These are phyloP conservation scores for Octomys mimax DNA, from an alignment of 2,797 vertebrate species.

Conservation along the genomic window DNA sequence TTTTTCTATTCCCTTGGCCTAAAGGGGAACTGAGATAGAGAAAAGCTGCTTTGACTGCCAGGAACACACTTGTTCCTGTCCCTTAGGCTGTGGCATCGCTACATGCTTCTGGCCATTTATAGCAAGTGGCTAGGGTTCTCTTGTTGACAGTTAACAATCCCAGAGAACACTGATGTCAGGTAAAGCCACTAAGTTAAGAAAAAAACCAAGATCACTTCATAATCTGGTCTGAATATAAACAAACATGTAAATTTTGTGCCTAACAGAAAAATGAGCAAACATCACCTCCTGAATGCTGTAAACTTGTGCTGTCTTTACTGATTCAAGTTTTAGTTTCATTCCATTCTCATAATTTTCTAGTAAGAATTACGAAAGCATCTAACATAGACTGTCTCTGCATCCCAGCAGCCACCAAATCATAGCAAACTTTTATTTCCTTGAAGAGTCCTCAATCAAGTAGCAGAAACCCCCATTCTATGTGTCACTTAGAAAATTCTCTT, in stretches of 20 bases:
- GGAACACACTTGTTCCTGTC: background rate
- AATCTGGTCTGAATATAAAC: background rate
- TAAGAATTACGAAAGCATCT: background rate
- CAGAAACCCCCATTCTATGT: background rate
- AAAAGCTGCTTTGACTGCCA: rapidly evolving
- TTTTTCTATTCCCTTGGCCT: background rate
- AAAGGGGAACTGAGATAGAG: background rate
- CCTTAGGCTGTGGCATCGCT: background rate
- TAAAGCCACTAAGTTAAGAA: background rate
- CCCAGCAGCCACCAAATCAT: background rate
- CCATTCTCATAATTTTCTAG: background rate
- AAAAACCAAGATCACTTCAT: background rate
- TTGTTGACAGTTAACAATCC: background rate
- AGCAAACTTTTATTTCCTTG: background rate
- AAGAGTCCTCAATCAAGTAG: background rate
- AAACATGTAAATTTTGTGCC: background rate
- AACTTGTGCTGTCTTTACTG: background rate
- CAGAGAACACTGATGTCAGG: background rate
- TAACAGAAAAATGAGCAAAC: background rate
- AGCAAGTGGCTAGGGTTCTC: background rate
- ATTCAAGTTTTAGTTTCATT: background rate
- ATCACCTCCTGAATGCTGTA: background rate
- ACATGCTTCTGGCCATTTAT: background rate
- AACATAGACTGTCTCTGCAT: background rate
- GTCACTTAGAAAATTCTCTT: background rate